Base-by-base conservation (phyloP, 2,113 vertebrate species). In the Chaetops frenatus region DNA sequence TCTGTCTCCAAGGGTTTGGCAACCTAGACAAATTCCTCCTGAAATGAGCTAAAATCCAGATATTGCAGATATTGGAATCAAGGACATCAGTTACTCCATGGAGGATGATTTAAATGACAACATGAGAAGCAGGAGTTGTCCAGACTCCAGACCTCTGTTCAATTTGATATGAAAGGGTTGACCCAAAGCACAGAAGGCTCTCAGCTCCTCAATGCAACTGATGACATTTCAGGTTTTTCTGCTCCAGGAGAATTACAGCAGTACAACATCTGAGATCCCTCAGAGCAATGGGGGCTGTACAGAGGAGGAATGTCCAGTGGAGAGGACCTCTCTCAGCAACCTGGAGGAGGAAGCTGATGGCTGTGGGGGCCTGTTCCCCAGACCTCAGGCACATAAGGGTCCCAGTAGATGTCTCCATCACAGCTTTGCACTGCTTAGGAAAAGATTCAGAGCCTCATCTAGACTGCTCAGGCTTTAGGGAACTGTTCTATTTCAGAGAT, bases 271-370 rank as follows among this genome's bases (percentile, higher is more conserved):
- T 29, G 42, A 90, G 38, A 54, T 42, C 23, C 22, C 51, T 24
- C 27, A 47, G 35, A 71, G 29, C 28, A 60, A 22, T 1, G 1
- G 0, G 0, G 9, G 31, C 38, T 56, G 53, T 65, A 35, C 33
- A 76, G 57, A 72, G 23, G 35, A 86, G 38, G 29, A 67, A 67
- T 9, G 10, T 15, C 50, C 50, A 88, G 19, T 3, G 58, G 21
- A 80, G n/a, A 71, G 17, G 25, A 51, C 12, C 38, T 25, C 42
- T 78, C 80, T 51, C 69, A 70, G 44, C 88, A 50, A 12, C 44
- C 71, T 61, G 29, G 9, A 89, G n/a, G 24, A 71, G 36, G 28
- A 36, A 93, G 57, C 47, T 54, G 44, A 14, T 69, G 33, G 20
- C 27, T 33, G 11, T 9, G 40, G n/a, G 42, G 25, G 42, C 9